Base-by-base conservation (phyloP, 2,113 vertebrate genomes). In the Ptilonorhynchus violaceus region DNA sequence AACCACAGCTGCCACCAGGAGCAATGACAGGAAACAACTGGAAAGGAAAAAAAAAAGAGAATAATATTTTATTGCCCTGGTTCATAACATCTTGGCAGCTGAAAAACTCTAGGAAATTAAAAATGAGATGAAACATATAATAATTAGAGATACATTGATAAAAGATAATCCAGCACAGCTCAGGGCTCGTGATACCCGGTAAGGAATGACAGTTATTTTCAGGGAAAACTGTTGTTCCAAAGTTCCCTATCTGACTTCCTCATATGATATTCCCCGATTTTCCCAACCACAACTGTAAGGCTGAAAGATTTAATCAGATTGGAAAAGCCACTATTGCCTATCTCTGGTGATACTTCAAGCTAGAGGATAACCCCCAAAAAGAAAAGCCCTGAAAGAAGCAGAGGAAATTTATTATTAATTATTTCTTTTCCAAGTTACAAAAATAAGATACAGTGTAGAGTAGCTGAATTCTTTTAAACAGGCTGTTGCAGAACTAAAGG, bases 21-120 rank as follows among this genome's bases (percentile, higher is more conserved):
- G 99, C 97, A 99, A 97, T 19, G 99, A 99, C 97, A 99, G 98
- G 98, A 99, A 99, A 97, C 99, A 99, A 93, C 99, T 99, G 98
- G 20, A 95, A 90, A 97, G 82, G 56, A 60, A 41, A 42, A 80
- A 14, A 28, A 27, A 27, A 22, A 17, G 7, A 24, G n/a, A 77
- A 49, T 9, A 30, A 20, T 7, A 31, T 64, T 52, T 96, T 80
- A 96, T 62, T 94, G 47, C 13, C 24, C 39, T 53, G 28, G 23
- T 15, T 46, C 28, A 13, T 33, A 77, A 77, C 22, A 53, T 4
- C 23, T 3, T 46, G 39, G 47, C 50, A 58, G 68, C 53, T 24
- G 55, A 88, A 89, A 94, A 79, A 73, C 24, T 82, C 49, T 3
- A 78, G 27, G 33, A 80, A 86, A 88, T 37, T 1, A 46, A 50